phyloP scores from a whole-genome alignment of 2,888 invertebrate genomes.

The Rotaria magnacalcarata region DNA sequence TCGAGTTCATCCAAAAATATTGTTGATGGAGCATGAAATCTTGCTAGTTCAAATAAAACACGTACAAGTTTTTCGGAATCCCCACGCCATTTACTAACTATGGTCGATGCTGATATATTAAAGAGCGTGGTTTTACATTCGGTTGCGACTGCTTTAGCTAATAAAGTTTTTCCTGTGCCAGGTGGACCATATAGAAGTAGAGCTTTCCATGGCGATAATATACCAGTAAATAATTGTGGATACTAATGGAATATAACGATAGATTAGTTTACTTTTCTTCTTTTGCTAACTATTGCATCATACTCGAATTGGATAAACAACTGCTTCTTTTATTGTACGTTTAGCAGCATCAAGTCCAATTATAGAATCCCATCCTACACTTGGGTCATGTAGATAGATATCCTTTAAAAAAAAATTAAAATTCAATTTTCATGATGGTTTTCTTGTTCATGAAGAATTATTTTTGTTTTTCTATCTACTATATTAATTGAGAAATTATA shows the following conservation, averaged over 20 bases:
- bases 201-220: conserved; percentile 75
- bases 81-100: conserved; percentile 91
- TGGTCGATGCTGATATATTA: conserved; percentile 79
- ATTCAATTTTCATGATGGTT: no score
- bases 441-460: no score
- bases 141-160: conserved; percentile 80
- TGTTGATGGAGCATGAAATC: conserved; percentile 77
- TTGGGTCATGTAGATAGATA: conserved; percentile 67
- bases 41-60: conserved; percentile 80
- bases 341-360: conserved; percentile 73
- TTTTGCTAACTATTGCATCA: conserved; percentile 8
- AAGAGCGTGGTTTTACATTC: conserved; percentile 78
- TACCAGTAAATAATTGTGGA: conserved; percentile 62
- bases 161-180: conserved; percentile 74
- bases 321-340: conserved; percentile 75
- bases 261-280: background rate
- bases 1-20: conserved; percentile 90
- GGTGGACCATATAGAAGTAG: conserved; percentile 72
- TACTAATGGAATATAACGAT: conserved; percentile 53
- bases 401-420: conserved; percentile 59
- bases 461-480: no score
- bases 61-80: conserved; percentile 87
- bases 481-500: no score
- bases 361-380: conserved; percentile 75
- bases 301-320: conserved; percentile 68